phyloP scores from a whole-genome alignment of 2,888 invertebrate species.

The Sacculina carcini region DNA sequence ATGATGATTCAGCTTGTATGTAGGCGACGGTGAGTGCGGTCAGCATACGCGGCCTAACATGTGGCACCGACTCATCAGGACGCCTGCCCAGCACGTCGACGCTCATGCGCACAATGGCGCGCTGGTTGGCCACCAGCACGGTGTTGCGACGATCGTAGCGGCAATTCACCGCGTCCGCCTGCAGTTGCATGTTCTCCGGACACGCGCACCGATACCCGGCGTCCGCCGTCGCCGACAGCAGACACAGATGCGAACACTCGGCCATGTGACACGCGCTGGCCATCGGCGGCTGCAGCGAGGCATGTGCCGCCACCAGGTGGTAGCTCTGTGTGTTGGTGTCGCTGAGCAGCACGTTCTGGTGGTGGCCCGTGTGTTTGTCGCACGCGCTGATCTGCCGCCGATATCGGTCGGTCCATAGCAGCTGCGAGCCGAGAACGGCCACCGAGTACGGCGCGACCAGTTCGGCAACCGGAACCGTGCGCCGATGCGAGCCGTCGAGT shows the following conservation, averaged over 20 bases:
- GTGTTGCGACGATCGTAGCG: neutral
- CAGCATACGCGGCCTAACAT: neutral
- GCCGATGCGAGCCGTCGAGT: neutral
- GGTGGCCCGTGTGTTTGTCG: conserved; percentile 7
- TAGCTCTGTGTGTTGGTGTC: neutral
- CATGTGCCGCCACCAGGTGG: conserved; percentile 9
- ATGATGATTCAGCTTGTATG: too few relatives aligned
- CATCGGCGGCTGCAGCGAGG: conserved; percentile 6
- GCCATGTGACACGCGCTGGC: conserved; percentile 9
- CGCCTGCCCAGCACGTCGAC: neutral
- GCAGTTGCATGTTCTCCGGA: neutral
- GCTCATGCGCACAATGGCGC: neutral
- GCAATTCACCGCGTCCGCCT: neutral
- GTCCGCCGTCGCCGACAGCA: neutral
- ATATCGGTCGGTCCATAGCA: conserved; percentile 9
- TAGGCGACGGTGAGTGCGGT: neutral
- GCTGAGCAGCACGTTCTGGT: conserved; percentile 5
- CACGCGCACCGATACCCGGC: neutral
- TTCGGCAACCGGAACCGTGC: neutral
- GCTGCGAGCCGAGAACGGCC: conserved; percentile 7
- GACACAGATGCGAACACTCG: conserved; percentile 12
- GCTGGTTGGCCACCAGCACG: neutral
- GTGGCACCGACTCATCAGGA: neutral
- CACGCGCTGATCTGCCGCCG: conserved; percentile 9
- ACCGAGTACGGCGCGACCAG: conserved; percentile 7